Conservation (phyloP, 2,113 vertebrate genomes). For the Sula dactylatra region DNA sequence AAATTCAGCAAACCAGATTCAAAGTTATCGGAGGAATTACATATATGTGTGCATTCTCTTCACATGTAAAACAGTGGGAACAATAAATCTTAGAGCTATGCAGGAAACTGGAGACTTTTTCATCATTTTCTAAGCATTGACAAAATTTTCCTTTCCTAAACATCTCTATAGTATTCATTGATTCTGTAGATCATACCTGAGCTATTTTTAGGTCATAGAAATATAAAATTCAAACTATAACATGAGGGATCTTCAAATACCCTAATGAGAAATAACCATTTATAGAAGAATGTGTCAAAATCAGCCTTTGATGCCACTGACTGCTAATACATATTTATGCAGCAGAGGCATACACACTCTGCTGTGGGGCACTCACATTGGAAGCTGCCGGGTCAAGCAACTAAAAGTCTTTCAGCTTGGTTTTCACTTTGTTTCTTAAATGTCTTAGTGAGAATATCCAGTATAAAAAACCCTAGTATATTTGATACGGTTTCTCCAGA, state of each 20-base stretch:
- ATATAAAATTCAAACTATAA: not conserved
- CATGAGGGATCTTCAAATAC: not conserved
- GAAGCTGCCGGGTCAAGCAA: not conserved
- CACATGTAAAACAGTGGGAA: not conserved
- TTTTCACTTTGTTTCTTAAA: not conserved
- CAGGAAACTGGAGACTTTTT: not conserved
- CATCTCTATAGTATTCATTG: not conserved
- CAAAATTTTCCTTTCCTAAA: not conserved
- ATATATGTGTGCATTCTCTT: not conserved
- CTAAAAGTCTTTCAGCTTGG: not conserved
- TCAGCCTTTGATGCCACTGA: not conserved
- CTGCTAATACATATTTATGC: not conserved
- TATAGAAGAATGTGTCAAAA: not conserved
- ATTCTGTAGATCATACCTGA: not conserved
- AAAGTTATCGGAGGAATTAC: not conserved
- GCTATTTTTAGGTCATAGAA: not conserved
- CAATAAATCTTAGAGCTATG: not conserved
- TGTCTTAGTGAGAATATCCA: not conserved
- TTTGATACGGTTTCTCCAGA: not conserved
- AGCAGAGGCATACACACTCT: not conserved
- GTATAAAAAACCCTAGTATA: not conserved
- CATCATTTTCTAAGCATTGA: not conserved
- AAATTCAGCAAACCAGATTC: not conserved
- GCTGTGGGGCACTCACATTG: not conserved
- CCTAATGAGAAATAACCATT: not conserved